These are phyloP conservation scores for Stegastes partitus DNA, from an alignment of 2,113 vertebrate genomes.

Conservation along the genomic window DNA sequence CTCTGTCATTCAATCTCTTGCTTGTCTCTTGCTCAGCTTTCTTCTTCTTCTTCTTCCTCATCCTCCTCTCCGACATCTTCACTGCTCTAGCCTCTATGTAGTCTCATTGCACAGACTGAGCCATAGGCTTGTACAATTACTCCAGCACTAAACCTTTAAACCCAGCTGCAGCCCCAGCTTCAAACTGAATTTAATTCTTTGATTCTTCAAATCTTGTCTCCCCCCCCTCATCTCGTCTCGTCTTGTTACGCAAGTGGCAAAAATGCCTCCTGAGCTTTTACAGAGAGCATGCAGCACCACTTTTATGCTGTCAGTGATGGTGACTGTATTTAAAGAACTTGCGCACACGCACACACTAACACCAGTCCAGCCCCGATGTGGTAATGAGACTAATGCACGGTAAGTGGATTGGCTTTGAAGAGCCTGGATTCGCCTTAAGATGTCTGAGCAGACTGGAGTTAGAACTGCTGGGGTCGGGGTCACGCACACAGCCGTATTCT, in stretches of 20 bases:
- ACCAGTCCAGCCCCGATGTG: slow-evolving; percentile 58
- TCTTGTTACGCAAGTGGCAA: slow-evolving; percentile 16
- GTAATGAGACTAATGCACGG: slow-evolving; percentile 83
- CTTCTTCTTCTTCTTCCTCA: not conserved
- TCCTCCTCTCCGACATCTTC: not conserved
- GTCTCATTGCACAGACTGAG: slow-evolving; percentile 1
- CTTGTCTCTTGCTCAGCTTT: not conserved
- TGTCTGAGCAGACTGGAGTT: slow-evolving; percentile 82
- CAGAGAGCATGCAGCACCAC: slow-evolving; percentile 6
- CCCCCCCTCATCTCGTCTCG: not conserved
- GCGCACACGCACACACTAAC: slow-evolving; percentile 29
- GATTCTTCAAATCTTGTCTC: not conserved
- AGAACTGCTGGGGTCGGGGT: slow-evolving; percentile 72
- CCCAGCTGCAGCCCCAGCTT: slow-evolving; percentile 21
- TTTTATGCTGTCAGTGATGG: slow-evolving; percentile 18
- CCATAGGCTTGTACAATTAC: slow-evolving; percentile 24
- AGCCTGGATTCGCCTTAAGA: slow-evolving; percentile 80
- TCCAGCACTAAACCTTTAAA: slow-evolving; percentile 47
- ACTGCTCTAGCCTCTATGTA: not conserved
- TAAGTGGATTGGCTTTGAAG: slow-evolving; percentile 85
- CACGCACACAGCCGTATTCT: slow-evolving; percentile 38
- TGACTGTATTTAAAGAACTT: slow-evolving; percentile 43
- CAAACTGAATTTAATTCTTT: slow-evolving; percentile 23
- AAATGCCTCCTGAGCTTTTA: slow-evolving; percentile 30
- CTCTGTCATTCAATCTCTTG: not conserved